phyloP scores from a whole-genome alignment of 1,140 invertebrate species.

The Sitophilus oryzae region DNA sequence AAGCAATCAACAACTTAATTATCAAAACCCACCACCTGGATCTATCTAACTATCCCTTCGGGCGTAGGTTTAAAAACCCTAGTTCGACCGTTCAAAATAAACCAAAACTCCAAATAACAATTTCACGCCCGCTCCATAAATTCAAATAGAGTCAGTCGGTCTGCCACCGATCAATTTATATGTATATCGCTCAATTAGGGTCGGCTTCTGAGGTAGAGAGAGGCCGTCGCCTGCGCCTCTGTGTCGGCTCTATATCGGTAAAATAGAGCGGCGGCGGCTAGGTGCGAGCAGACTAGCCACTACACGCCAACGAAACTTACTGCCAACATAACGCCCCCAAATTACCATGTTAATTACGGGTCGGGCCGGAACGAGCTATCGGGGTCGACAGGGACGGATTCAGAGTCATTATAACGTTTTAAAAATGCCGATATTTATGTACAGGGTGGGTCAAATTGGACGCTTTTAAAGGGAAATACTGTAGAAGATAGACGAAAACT shows the following conservation, averaged over 20 bases:
- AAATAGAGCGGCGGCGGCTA: conserved; percentile 17
- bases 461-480: too few relatives aligned
- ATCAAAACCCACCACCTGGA: too few relatives aligned
- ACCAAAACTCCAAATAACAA: too few relatives aligned
- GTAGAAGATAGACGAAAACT: too few relatives aligned
- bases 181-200: conserved; percentile 43
- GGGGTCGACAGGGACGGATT: neutral
- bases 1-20: too few relatives aligned
- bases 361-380: conserved; percentile 26
- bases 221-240: too few relatives aligned
- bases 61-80: too few relatives aligned
- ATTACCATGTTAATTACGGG: conserved; percentile 45
- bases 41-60: too few relatives aligned
- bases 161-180: conserved; percentile 40
- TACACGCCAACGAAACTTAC: conserved; percentile 42
- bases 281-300: conserved; percentile 35
- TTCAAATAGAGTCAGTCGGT: conserved; percentile 2
- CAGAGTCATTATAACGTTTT: too few relatives aligned
- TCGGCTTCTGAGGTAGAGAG: conserved; percentile 10
- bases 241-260: conserved; percentile 14
- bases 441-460: too few relatives aligned
- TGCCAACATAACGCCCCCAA: conserved; percentile 43
- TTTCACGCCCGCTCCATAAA: conserved; percentile 12
- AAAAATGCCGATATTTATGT: too few relatives aligned
- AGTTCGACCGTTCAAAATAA: too few relatives aligned